Evolutionary conservation across 2,113 vertebrate species (phyloP), one percentile per base, ranked within the genome.

Genomic region (Tachysurus fulvidraco): DNA sequence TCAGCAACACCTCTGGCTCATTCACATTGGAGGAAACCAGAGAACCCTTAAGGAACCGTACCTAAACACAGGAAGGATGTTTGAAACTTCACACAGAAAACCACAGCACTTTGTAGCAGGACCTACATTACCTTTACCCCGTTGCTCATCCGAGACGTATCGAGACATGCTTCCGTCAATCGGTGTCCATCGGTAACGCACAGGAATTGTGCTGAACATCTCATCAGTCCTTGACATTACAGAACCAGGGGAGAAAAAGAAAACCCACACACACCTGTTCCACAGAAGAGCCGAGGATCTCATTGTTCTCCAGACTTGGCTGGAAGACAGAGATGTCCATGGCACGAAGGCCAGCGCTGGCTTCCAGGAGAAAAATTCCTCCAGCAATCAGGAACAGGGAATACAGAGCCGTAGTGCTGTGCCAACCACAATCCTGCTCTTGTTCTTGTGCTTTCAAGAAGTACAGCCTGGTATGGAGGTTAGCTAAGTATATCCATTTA

Each of bases 311-410:
- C 83, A 88, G 60, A 57, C 77, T 57, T 79, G 77, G 71, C 84
- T 65, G 36, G 60, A 87, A 83, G 41, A 25, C 41, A 57, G 83
- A 83, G 78, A 87, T 81, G 55, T 62, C 14, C 9, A 78, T 55
- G 81, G 67, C 54, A 78, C 28, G 84, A 87, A 65, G 76, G 85
- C 67, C 41, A 83, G 87, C 73, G 14, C 30, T 80, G 1, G 28
- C 85, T 90, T 91, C 88, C 84, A 76, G 25, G 69, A 85, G 85
- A 88, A 54, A 78, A 88, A 89, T 92, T 91, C 88, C 89, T 91
- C 88, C 89, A 89, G 88, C 91, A 92, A 89, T 91, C 86, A 89
- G 69, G 67, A 88, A 92, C 90, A 87, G 19, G 82, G 57, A 84
- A 87, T 14, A 83, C 52, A 84, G 60, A 81, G 41, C 62, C n/a